Base-by-base conservation (phyloP, 53 echinoderm and acorn worm species). In the Arbacia lixula region DNA sequence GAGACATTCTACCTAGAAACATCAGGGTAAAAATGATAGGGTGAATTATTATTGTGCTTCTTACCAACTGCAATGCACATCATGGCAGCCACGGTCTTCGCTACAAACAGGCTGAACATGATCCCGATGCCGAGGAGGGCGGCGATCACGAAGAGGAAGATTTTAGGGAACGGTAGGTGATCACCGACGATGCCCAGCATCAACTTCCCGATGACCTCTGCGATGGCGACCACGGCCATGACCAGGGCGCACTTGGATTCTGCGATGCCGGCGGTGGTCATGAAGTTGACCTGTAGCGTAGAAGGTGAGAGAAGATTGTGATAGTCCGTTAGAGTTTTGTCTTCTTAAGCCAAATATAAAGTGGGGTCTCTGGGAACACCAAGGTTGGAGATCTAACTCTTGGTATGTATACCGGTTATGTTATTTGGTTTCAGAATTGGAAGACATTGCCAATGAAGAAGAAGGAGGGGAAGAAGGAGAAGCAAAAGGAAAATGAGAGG, bases 101-200 rank as follows among this genome's bases (percentile, higher is more conserved):
- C 92, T 1, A 90, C 20, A 32, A 75, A 65, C 63, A 95, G 85
- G 29, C 90, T 76, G 24, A 83, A 53, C 95, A 95, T 95, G 60
- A 90, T 83, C 5, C 68, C 92, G 28, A 72, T 61, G n/a, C 95
- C 95, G 6, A 87, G 29, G 27, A 92, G 21, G 84, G 90, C 87
- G 71, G 92, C 87, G 57, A 88, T 60, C 24, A 85, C 85, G 72
- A 95, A 95, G 66, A 95, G 90, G 75, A 87, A 95, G 28, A 95
- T 86, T 85, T 95, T 95, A 2, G 91, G 90, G 56, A 95, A 95
- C 4, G 95, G 95, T 6, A 95, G 88, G 57, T 81, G 87, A 68
- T 95, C 95, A 12, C 91, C 91, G 27, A 95, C 71, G 22, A 86
- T 82, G 24, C 88, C 82, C 17, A 95, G 60, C 20, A 88, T 20